Conservation (phyloP, 2,113 vertebrate genomes). For the Aspiorhynchus laticeps region DNA sequence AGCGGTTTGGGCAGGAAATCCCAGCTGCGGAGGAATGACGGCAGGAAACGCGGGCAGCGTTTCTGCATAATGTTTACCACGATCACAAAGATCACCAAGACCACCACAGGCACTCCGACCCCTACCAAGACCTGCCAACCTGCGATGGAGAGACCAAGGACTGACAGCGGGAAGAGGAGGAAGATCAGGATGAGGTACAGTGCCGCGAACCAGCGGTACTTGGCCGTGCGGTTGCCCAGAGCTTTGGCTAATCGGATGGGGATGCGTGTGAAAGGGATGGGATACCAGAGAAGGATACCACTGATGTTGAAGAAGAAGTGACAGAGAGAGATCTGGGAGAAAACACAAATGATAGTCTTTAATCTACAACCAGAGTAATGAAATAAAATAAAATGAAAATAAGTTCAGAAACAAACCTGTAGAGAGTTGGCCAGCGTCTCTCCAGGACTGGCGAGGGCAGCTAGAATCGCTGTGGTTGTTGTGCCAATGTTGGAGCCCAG, state of each 20-base stretch:
- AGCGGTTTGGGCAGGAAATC: constrained; percentile 86
- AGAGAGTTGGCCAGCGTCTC: constrained; percentile 83
- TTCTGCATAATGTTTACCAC: constrained; percentile 83
- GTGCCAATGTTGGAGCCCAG: constrained; percentile 96
- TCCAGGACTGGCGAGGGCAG: constrained; percentile 90
- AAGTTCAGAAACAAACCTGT: constrained; percentile 78
- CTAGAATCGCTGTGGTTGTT: constrained; percentile 95
- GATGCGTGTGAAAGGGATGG: constrained; percentile 84
- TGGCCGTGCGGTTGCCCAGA: constrained; percentile 83
- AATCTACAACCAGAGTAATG: background rate
- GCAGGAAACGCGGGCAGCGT: constrained; percentile 73
- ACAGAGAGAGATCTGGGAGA: constrained; percentile 89
- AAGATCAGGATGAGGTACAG: constrained; percentile 89
- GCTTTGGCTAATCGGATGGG: constrained; percentile 87
- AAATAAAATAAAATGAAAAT: background rate
- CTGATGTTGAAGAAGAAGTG: constrained; percentile 98
- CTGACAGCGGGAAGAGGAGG: constrained; percentile 79
- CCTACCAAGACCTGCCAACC: constrained; percentile 90
- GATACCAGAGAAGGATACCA: constrained; percentile 93
- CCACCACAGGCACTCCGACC: constrained; percentile 79
- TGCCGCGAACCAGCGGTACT: constrained; percentile 94
- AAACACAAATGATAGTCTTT: background rate
- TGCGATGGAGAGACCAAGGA: constrained; percentile 89
- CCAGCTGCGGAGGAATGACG: constrained; percentile 81
- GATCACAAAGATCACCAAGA: constrained; percentile 71